phyloP scores from a whole-genome alignment of 2,888 invertebrate species.

The Cephalotes varians region DNA sequence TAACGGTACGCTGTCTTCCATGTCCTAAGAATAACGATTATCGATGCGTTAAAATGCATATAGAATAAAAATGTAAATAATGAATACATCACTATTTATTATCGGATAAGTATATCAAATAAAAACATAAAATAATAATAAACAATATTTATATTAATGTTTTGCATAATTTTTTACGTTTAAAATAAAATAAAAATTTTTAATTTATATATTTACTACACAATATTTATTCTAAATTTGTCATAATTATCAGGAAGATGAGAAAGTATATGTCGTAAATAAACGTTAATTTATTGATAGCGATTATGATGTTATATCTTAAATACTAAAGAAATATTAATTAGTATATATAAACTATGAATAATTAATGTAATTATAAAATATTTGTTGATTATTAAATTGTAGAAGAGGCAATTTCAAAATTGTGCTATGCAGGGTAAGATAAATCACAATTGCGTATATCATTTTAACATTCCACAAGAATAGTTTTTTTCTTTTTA shows the following conservation, averaged over 20 bases:
- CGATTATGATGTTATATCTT: background rate
- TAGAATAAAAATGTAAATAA: background rate
- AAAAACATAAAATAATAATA: background rate
- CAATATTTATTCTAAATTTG: too few relatives aligned
- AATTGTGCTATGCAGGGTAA: background rate
- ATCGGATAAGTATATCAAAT: background rate
- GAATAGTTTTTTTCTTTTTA: background rate
- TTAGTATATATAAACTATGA: background rate
- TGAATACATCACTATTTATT: background rate
- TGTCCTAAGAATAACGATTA: conserved; percentile 32
- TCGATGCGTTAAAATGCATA: background rate
- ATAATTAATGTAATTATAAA: conserved; percentile 2
- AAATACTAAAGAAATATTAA: background rate
- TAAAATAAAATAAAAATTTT: conserved; percentile 4
- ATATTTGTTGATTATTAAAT: background rate
- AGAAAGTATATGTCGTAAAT: background rate
- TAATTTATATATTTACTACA: background rate
- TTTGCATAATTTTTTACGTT: background rate
- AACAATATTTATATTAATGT: background rate
- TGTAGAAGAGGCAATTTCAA: background rate
- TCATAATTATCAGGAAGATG: background rate
- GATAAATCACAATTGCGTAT: background rate
- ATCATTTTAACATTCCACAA: background rate
- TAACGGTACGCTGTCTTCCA: conserved; percentile 3
- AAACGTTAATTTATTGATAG: background rate